These are phyloP conservation scores for Lasioglossum albipes DNA, from an alignment of 1,140 invertebrate species.

Conservation along the genomic window DNA sequence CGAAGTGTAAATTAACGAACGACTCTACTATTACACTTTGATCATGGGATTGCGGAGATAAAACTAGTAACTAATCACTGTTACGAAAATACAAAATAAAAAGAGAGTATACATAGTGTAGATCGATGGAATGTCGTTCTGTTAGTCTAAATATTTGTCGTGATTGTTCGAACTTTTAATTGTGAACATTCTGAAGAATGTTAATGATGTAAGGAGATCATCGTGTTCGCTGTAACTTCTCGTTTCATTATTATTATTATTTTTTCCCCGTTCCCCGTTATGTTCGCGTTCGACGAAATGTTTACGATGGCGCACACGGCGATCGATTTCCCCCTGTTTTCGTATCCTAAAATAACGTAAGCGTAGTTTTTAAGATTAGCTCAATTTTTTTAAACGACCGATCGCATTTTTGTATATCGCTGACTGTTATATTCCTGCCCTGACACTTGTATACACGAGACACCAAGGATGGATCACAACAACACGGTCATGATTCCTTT, in stretches of 20 bases:
- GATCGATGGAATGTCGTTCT: conserved; percentile 20
- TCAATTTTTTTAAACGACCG: conserved; percentile 74
- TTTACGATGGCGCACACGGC: conserved; percentile 32
- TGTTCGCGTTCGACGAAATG: conserved; percentile 35
- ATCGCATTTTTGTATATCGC: conserved; percentile 72
- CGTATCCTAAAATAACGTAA: conserved; percentile 56
- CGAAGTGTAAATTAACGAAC: conserved; percentile 1
- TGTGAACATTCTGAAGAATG: conserved; percentile 7
- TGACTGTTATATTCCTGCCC: conserved; percentile 64
- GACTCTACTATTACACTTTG: conserved; percentile 31
- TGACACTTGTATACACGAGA: conserved; percentile 55
- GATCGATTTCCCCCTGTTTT: conserved; percentile 49
- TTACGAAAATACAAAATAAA: conserved; percentile 16
- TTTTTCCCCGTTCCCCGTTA: not conserved
- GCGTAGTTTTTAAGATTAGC: conserved; percentile 75
- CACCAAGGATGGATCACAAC: conserved; percentile 38
- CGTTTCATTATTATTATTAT: not conserved
- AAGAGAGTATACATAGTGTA: conserved; percentile 14
- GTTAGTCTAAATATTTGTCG: conserved; percentile 33
- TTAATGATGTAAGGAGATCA: not conserved
- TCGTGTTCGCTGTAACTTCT: conserved; percentile 12
- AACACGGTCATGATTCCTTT: conserved; percentile 1
- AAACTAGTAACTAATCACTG: conserved; percentile 36
- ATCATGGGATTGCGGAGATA: conserved; percentile 19
- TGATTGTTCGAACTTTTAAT: conserved; percentile 36